Evolutionary conservation across 2,888 invertebrate genomes (phyloP).

Genomic region (Torymus tubicola): DNA sequence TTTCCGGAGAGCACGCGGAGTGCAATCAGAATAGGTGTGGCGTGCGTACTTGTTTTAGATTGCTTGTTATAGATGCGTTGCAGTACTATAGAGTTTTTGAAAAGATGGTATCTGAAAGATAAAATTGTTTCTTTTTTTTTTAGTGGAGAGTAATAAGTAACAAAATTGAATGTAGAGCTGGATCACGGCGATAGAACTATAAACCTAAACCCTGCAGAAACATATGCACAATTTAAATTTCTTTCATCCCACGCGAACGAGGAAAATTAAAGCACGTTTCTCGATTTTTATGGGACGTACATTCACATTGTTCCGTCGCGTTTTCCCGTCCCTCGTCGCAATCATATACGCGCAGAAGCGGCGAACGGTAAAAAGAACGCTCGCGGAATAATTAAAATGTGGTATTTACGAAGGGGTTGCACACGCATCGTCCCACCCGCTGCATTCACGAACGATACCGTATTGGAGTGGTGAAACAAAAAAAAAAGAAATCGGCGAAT

Average conservation of each 20-base stretch:
- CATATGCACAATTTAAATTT: slow-evolving; percentile 8
- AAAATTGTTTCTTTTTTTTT: too few relatives aligned
- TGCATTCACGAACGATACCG: slow-evolving; percentile 63
- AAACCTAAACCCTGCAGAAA: neutral
- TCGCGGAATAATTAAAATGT: slow-evolving; percentile 70
- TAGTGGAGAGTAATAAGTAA: too few relatives aligned
- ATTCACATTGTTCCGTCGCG: slow-evolving; percentile 38
- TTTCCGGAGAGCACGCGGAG: too few relatives aligned
- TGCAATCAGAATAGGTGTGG: too few relatives aligned
- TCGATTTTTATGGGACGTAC: slow-evolving; percentile 49
- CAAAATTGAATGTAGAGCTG: neutral
- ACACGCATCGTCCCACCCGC: slow-evolving; percentile 58
- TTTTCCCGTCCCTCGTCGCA: slow-evolving; percentile 41
- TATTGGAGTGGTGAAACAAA: slow-evolving; percentile 53
- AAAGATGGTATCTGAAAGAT: too few relatives aligned
- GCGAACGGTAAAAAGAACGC: slow-evolving; percentile 56
- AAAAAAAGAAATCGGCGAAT: slow-evolving; percentile 50
- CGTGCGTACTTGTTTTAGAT: too few relatives aligned
- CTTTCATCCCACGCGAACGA: neutral
- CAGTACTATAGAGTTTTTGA: too few relatives aligned
- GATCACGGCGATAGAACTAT: neutral
- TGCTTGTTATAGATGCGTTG: too few relatives aligned
- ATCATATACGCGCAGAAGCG: slow-evolving; percentile 3
- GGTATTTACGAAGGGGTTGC: slow-evolving; percentile 64
- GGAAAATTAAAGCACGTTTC: slow-evolving; percentile 27